Percentiles rank a stretch among this genome's conserved stretches.
Conservation (phyloP, 2,888 invertebrate genomes). For the Sphaerophoria rueppellii region DNA sequence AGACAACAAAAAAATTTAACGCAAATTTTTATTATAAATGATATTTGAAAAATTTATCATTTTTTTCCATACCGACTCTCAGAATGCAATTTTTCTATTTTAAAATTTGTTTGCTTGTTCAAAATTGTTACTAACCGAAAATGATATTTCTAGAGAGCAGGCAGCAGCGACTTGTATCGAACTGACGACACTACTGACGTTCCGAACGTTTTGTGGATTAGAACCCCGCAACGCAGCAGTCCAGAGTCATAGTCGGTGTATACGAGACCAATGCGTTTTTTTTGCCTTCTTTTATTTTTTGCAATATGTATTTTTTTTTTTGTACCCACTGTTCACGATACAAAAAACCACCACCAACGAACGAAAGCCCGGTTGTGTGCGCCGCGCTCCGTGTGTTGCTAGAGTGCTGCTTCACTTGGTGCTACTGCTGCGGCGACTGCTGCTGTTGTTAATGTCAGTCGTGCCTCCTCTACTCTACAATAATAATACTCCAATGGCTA, state of each 20-base stretch:
- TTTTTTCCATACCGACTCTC: slow-evolving; percentile 53
- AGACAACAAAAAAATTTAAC: slow-evolving; percentile 19
- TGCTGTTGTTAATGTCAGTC: slow-evolving; percentile 69
- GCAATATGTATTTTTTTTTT: slow-evolving; percentile 51
- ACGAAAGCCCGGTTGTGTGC: slow-evolving; percentile 68
- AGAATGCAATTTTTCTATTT: slow-evolving; percentile 65
- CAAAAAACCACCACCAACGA: slow-evolving; percentile 72
- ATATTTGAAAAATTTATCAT: slow-evolving; percentile 31
- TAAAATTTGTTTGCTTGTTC: slow-evolving; percentile 43
- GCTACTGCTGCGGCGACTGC: slow-evolving; percentile 61
- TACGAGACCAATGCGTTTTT: slow-evolving; percentile 74
- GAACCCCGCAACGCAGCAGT: slow-evolving; percentile 74
- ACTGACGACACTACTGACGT: slow-evolving; percentile 77
- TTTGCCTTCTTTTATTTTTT: slow-evolving; percentile 54
- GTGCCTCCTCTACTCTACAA: slow-evolving; percentile 71
- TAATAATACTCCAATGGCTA: slow-evolving; percentile 61
- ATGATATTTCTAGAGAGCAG: slow-evolving; percentile 75
- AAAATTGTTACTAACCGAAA: slow-evolving; percentile 73
- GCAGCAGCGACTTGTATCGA: slow-evolving; percentile 77
- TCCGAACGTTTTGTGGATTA: slow-evolving; percentile 74
- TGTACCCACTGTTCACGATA: slow-evolving; percentile 67
- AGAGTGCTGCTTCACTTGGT: slow-evolving; percentile 69
- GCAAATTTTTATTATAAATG: slow-evolving; percentile 11
- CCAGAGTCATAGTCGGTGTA: slow-evolving; percentile 67
- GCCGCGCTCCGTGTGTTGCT: slow-evolving; percentile 71